A percentile compares a stretch with the other conserved stretches of the same genome.
Evolutionary conservation across 2,888 invertebrate species (phyloP).

Genomic region (Elmis aenea): DNA sequence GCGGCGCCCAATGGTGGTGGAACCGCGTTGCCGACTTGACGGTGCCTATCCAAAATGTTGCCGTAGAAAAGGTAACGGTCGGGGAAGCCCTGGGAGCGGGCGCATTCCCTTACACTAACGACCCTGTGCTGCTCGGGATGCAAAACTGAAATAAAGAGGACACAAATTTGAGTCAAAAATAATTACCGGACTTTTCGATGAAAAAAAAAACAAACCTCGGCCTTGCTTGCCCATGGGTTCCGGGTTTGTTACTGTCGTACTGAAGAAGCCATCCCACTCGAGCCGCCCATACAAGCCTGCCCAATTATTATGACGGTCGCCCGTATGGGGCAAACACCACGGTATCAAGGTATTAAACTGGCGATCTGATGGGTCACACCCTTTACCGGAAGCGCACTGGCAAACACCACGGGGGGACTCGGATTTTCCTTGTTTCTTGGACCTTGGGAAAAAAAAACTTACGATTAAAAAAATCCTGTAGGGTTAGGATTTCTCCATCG

Average conservation of each 20-base stretch:
- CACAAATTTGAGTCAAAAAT: not conserved
- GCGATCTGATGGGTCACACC: conserved; percentile 65
- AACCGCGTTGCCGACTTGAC: conserved; percentile 86
- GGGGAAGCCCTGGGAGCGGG: conserved; percentile 80
- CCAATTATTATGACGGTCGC: conserved; percentile 82
- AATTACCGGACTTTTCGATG: not conserved
- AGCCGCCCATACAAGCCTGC: conserved; percentile 78
- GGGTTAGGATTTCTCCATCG: not conserved
- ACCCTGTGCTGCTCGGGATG: conserved; percentile 77
- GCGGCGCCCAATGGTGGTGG: conserved; percentile 77
- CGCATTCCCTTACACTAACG: conserved; percentile 83
- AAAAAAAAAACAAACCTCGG: conserved; percentile 44
- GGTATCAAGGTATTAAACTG: conserved; percentile 82
- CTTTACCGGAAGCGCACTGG: conserved; percentile 60
- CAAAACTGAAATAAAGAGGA: conserved; percentile 53
- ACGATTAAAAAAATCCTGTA: not conserved
- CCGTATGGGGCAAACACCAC: conserved; percentile 86
- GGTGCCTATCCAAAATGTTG: conserved; percentile 68
- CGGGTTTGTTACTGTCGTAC: conserved; percentile 79
- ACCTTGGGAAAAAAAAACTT: conserved; percentile 41
- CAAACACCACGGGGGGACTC: conserved; percentile 69
- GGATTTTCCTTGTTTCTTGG: conserved; percentile 46
- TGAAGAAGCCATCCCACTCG: conserved; percentile 80
- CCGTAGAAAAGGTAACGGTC: conserved; percentile 74
- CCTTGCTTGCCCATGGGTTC: conserved; percentile 91